Evolutionary conservation across 2,113 vertebrate species (phyloP), one percentile per base, ranked within the genome.

Genomic region (Oncorhynchus gorbuscha): DNA sequence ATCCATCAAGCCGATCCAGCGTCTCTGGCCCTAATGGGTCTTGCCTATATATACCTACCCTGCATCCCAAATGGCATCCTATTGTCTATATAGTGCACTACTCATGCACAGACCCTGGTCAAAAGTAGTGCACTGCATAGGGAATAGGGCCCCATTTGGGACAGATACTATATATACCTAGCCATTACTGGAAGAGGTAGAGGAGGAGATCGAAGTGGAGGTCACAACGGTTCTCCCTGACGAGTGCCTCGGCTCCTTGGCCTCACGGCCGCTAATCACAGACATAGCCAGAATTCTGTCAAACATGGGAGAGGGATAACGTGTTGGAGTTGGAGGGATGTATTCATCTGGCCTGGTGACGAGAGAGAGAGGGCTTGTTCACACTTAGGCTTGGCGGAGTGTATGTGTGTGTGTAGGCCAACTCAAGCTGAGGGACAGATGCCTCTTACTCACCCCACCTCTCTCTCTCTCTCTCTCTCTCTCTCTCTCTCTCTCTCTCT

Each of bases 391-490:
- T 18, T 22, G 30, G 68, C 18, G 16, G 7, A 9, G 68, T 22
- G 68, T 69, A 35, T 69, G 4, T 16, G 7, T 35, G 28, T 69
- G 5, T 20, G 32, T 20, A 12, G 32, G 39, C 11, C 20, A 70
- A 70, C 35, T 69, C 14, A 32, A 20, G 32, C 32, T 69, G 32
- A 69, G 32, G 16, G 67, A 39, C 67, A 69, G 67, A 39, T 69
- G 32, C 28, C 55, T 30, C 30, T 51, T 30, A 18, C 16, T 81
- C 66, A 79, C 79, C 24, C 45, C 18, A 55, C 45, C 14, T 68
- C 20, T 24, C 32, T 30, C 30, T 39, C 30, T 12, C 58, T 12
- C n/a, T n/a, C n/a, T n/a, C n/a, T n/a, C n/a, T n/a, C n/a, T n/a
- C n/a, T n/a, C 13, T 20, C 66, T 18, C 66, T 9, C 13, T 5